Evolutionary conservation across 2,797 vertebrate genomes (phyloP).

Genomic region (Pseudochaenichthys georgianus): DNA sequence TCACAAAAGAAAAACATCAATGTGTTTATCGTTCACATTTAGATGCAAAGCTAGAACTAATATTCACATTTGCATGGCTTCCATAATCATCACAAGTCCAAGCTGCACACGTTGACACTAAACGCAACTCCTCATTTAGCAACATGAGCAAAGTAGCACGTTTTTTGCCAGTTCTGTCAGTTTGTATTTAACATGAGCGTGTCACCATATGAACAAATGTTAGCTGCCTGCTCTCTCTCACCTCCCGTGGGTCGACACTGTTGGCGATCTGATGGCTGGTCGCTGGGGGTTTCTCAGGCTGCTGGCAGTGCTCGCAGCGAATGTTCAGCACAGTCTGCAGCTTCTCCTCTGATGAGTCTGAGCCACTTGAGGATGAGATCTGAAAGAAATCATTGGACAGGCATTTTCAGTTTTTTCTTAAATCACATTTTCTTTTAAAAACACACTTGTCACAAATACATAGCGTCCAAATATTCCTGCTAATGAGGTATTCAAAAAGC

Average conservation of each 20-base stretch:
- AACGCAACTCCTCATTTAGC: neutral
- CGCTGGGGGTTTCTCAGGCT: conserved; percentile 52
- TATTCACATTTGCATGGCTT: neutral
- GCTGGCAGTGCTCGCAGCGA: conserved; percentile 54
- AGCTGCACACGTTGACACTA: neutral
- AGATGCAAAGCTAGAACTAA: neutral
- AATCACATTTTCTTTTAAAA: conserved; percentile 13
- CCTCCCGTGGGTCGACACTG: conserved; percentile 55
- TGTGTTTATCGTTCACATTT: neutral
- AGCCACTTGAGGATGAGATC: conserved; percentile 43
- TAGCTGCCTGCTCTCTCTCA: conserved; percentile 29
- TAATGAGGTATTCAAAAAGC: conserved; percentile 43
- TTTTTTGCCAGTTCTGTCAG: conserved; percentile 5
- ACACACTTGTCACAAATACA: conserved; percentile 4
- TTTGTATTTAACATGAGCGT: conserved; percentile 12
- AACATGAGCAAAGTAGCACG: conserved; percentile 13
- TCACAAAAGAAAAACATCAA: too few relatives aligned
- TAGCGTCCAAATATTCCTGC: conserved; percentile 25
- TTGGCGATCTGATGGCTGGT: conserved; percentile 48
- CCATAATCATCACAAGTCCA: neutral
- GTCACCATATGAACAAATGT: conserved; percentile 20
- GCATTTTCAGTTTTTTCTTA: too few relatives aligned
- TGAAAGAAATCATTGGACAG: conserved; percentile 17
- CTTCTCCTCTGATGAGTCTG: conserved; percentile 40
- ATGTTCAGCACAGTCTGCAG: conserved; percentile 33